Conservation (phyloP, 2,888 invertebrate species). For the Crossocerus cetratus region DNA sequence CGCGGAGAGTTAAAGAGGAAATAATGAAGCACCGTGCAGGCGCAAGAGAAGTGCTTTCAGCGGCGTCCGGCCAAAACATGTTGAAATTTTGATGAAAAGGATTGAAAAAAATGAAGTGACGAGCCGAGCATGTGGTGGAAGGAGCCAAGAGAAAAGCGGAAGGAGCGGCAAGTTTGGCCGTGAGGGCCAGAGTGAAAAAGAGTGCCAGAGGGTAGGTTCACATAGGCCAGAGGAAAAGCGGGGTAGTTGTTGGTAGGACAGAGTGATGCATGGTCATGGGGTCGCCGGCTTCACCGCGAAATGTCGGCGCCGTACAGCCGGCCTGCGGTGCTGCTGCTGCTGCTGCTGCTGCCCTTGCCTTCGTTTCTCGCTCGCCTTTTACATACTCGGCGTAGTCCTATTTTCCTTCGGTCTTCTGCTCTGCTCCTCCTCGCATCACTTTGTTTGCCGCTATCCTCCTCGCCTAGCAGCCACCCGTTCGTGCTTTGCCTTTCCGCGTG, state of each 20-base stretch:
- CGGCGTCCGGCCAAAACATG: constrained; percentile 6
- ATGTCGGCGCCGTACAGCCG: constrained; percentile 68
- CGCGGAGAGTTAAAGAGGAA: too few relatives aligned
- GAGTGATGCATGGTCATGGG: constrained; percentile 70
- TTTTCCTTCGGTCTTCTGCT: constrained; percentile 35
- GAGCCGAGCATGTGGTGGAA: constrained; percentile 26
- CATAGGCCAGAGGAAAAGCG: constrained; percentile 51
- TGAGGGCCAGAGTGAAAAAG: constrained; percentile 33
- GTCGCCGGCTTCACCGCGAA: constrained; percentile 69
- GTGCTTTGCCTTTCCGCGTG: constrained; percentile 33
- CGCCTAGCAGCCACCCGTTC: constrained; percentile 27
- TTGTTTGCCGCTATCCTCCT: constrained; percentile 57
- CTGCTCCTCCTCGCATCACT: constrained; percentile 49
- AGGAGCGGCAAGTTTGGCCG: constrained; percentile 36
- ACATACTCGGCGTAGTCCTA: constrained; percentile 46
- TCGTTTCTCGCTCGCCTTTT: constrained; percentile 56
- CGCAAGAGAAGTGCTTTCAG: neutral
- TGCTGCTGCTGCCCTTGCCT: constrained; percentile 50
- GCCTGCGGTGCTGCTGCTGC: constrained; percentile 44
- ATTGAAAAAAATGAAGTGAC: constrained; percentile 13
- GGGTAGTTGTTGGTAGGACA: constrained; percentile 67
- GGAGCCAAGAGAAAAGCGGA: constrained; percentile 30
- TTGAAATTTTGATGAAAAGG: constrained; percentile 20
- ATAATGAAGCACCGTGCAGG: neutral
- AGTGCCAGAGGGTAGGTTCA: constrained; percentile 45